These are phyloP conservation scores for Pseudolaguvia tuberculata DNA, from an alignment of 2,113 vertebrate species.

Conservation along the genomic window DNA sequence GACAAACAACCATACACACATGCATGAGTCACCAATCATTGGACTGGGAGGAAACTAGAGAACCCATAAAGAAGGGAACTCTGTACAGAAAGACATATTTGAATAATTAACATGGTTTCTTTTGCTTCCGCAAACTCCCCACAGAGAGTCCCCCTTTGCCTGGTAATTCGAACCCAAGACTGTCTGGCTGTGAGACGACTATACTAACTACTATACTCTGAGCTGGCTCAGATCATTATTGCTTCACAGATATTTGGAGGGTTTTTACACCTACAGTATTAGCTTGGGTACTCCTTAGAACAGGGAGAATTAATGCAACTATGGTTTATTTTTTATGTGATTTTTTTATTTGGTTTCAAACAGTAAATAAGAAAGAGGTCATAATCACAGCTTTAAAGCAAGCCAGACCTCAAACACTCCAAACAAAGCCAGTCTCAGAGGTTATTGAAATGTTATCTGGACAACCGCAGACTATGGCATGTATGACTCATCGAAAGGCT, in stretches of 20 bases:
- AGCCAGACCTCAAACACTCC: conserved; percentile 24
- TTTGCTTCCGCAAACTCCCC: no score
- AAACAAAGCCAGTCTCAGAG: conserved; percentile 13
- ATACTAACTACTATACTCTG: no score
- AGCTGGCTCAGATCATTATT: background rate
- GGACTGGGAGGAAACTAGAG: no score
- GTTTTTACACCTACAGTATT: background rate
- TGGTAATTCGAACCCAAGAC: no score
- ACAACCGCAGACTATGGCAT: conserved; percentile 14
- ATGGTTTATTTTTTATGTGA: background rate
- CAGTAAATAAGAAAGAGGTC: background rate
- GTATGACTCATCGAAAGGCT: conserved; percentile 34
- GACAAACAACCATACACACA: no score
- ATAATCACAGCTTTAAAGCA: conserved; percentile 7
- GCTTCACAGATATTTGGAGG: background rate
- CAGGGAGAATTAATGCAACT: background rate
- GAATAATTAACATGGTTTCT: no score
- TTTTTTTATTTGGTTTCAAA: background rate
- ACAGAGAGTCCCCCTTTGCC: no score
- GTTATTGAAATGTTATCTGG: conserved; percentile 9
- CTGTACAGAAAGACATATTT: no score
- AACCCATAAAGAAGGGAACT: no score
- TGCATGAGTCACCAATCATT: no score
- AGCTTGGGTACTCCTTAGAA: background rate
- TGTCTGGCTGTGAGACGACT: no score